phyloP scores from a whole-genome alignment of 1,140 invertebrate genomes.

The Drosophila nebulosa region DNA sequence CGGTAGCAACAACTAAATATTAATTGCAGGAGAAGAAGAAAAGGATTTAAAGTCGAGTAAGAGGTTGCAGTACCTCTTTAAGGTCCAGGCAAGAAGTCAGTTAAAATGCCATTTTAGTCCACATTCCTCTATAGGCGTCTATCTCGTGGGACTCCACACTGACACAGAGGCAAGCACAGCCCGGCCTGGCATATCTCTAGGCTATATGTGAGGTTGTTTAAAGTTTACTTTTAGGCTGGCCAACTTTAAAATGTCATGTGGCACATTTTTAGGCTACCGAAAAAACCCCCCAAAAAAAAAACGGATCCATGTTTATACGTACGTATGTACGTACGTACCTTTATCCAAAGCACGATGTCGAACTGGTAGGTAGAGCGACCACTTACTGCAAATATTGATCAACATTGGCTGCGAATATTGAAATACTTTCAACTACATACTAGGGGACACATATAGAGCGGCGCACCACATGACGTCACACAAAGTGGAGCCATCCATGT shows the following conservation, averaged over 20 bases:
- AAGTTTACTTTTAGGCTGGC: background rate
- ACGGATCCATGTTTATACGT: background rate
- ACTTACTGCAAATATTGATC: conserved; percentile 60
- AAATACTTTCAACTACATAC: conserved; percentile 45
- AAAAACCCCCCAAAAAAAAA: background rate
- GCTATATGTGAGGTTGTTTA: background rate
- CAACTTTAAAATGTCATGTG: background rate
- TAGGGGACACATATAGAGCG: background rate
- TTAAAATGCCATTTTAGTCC: too few species aligned
- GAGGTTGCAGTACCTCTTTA: too few species aligned
- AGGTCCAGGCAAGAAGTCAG: too few species aligned
- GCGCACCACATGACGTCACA: background rate
- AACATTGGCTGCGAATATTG: conserved; percentile 67
- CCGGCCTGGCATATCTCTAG: background rate
- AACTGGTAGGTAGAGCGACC: conserved; percentile 1
- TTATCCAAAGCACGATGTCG: conserved; percentile 5
- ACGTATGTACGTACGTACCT: background rate
- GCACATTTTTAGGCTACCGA: conserved; percentile 5
- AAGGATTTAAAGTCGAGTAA: too few species aligned
- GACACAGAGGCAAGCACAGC: too few species aligned
- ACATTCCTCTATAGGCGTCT: too few species aligned
- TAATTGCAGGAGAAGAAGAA: background rate
- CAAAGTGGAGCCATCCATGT: background rate
- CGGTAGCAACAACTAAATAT: background rate
- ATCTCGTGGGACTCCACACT: too few species aligned